Base-by-base conservation (phyloP, 2,888 invertebrate species). In the Sinhomidia bicolor region DNA sequence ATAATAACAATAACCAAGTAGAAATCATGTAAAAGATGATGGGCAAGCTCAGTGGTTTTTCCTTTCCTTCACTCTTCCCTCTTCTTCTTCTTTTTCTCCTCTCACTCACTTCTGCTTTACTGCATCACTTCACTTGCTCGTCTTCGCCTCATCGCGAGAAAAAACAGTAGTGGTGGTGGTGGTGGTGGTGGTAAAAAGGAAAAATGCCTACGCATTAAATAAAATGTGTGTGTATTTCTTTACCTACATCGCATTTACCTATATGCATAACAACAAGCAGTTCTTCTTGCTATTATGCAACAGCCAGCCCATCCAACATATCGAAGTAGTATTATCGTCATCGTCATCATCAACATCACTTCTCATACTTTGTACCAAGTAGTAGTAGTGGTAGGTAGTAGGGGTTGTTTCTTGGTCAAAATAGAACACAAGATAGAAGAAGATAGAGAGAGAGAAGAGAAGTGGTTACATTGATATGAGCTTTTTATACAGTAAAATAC, bases 11-110 rank as follows among this genome's bases (percentile, higher is more conserved):
- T 29, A 65, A 79, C 26, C n/a, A 9, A 17, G 36, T n/a, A n/a
- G 68, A 88, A 82, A 83, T 84, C 81, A 85, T 85, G 81, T 85
- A 89, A 83, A 80, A 85, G 81, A 89, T 83, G 85, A 83, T 89
- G 81, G 86, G 81, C 79, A 87, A 89, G 65, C 86, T 85, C 87
- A 84, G 87, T 87, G 85, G 87, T 87, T 84, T 87, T 84, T 82
- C 36, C 78, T 85, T 51, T 76, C 65, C 76, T 74, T 85, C 71
- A 65, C 41, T 82, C 47, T 71, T 62, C 62, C 80, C 60, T 89
- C 80, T 81, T 71, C n/a, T n/a, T n/a, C n/a, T n/a, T n/a, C n/a
- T n/a, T n/a, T 36, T 20, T 32, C 71, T 82, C 62, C 26, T 26
- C 3, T 10, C n/a, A 62, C 14, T 60, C 26, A 60, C 47, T 12